These are phyloP conservation scores for Cecropterus lyciades DNA, from an alignment of 1,140 invertebrate genomes.

Conservation along the genomic window DNA sequence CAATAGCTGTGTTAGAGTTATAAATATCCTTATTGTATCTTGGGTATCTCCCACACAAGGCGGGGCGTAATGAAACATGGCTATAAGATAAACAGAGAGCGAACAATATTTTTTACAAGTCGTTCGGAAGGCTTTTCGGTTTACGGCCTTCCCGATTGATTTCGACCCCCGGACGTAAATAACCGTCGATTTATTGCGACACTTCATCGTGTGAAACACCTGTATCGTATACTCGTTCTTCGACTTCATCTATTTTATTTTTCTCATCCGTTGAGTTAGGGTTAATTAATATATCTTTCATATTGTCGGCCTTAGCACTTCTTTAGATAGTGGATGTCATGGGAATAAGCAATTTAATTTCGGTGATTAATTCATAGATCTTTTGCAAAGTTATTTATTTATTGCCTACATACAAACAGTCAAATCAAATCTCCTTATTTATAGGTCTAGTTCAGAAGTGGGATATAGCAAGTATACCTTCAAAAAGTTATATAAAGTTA, in stretches of 20 bases:
- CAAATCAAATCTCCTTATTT: no score
- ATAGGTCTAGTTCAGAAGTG: no score
- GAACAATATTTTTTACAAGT: conserved; percentile 43
- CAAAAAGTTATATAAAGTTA: no score
- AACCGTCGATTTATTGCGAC: conserved; percentile 45
- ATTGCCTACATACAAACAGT: no score
- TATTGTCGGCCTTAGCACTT: not conserved
- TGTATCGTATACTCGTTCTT: conserved; percentile 34
- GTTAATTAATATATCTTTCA: conserved; percentile 2
- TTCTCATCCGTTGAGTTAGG: not conserved
- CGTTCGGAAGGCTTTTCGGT: conserved; percentile 35
- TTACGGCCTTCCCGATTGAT: conserved; percentile 47
- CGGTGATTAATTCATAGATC: no score
- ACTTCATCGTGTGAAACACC: conserved; percentile 42
- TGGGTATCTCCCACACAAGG: conserved; percentile 16
- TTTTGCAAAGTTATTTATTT: no score
- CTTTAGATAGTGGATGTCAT: not conserved
- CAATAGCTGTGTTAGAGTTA: conserved; percentile 13
- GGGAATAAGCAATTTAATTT: no score
- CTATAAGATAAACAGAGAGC: conserved; percentile 36
- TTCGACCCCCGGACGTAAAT: conserved; percentile 40
- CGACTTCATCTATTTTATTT: conserved; percentile 32
- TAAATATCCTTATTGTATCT: conserved; percentile 22
- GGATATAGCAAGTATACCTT: no score
- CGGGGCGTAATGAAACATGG: conserved; percentile 36